These are phyloP conservation scores for Morone saxatilis DNA, from an alignment of 2,113 vertebrate genomes.

Conservation along the genomic window DNA sequence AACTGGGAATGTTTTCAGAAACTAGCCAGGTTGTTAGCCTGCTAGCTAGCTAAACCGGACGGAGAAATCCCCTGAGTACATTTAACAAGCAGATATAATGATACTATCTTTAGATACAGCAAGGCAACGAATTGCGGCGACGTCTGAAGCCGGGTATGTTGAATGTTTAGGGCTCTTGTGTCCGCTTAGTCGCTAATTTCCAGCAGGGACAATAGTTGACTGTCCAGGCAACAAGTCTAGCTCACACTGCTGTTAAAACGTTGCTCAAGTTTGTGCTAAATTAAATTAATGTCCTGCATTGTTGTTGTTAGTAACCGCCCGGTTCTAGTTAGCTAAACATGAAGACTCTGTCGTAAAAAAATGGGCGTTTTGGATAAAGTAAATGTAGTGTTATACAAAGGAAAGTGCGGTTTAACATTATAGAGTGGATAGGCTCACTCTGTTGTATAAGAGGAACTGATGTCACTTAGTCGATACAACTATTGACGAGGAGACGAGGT, in stretches of 20 bases:
- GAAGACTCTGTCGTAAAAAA: background rate
- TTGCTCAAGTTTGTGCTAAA: constrained; percentile 29
- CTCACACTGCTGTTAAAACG: constrained; percentile 24
- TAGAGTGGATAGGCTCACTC: constrained; percentile 21
- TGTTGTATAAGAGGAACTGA: constrained; percentile 17
- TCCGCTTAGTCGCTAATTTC: constrained; percentile 30
- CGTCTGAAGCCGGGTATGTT: constrained; percentile 4
- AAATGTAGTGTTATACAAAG: constrained; percentile 29
- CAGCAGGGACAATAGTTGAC: constrained; percentile 62
- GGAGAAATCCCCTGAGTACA: background rate
- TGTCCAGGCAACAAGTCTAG: constrained; percentile 71
- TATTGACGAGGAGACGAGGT: constrained; percentile 85
- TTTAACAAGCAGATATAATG: background rate
- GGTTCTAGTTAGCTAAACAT: background rate
- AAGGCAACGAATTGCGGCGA: background rate
- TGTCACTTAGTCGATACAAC: constrained; percentile 65
- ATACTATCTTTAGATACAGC: background rate
- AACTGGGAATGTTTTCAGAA: constrained; percentile 73
- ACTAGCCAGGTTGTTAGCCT: constrained; percentile 65
- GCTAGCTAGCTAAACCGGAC: constrained; percentile 47
- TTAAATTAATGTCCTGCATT: background rate
- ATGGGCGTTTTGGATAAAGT: constrained; percentile 2
- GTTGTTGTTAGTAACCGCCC: background rate
- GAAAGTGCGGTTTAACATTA: constrained; percentile 40
- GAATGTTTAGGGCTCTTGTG: constrained; percentile 20